Conservation (phyloP, 2,888 invertebrate species). For the Cepaea hortensis region DNA sequence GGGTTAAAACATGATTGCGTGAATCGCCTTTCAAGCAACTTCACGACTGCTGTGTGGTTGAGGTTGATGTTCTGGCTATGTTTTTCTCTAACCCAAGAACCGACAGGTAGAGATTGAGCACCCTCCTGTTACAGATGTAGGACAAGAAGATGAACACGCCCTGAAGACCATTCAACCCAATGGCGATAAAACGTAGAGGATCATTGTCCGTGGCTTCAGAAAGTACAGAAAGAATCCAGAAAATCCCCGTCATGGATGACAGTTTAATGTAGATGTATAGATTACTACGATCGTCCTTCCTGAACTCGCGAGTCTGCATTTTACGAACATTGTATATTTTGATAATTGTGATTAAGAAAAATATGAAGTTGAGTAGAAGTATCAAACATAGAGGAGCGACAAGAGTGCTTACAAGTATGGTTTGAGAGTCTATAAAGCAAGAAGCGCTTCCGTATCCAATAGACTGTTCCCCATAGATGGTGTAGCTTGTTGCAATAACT, state of each 20-base stretch:
- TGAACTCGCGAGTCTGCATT: slow-evolving; percentile 10
- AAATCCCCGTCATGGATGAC: slow-evolving; percentile 41
- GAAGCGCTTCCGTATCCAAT: slow-evolving; percentile 27
- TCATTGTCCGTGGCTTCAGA: slow-evolving; percentile 32
- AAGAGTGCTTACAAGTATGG: slow-evolving; percentile 5
- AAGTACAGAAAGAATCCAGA: slow-evolving; percentile 35
- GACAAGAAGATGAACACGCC: slow-evolving; percentile 12
- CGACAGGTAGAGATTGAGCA: background rate
- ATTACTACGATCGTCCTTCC: slow-evolving; percentile 24
- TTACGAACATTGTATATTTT: slow-evolving; percentile 32
- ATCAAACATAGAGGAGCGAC: slow-evolving; percentile 12
- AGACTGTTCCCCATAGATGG: background rate
- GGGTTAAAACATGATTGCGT: no score
- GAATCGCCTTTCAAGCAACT: no score
- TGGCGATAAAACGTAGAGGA: slow-evolving; percentile 25
- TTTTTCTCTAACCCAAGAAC: background rate
- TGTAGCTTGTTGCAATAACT: background rate
- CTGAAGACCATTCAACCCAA: background rate
- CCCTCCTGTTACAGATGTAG: slow-evolving; percentile 15
- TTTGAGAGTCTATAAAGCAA: slow-evolving; percentile 12
- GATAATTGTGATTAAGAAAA: slow-evolving; percentile 20
- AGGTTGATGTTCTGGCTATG: background rate
- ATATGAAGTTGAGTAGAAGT: slow-evolving; percentile 12
- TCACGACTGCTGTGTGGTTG: no score
- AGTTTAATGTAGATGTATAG: slow-evolving; percentile 43